Percentiles rank a stretch among this genome's conserved stretches.
These are phyloP conservation scores for Cataglyphis albicans DNA, from an alignment of 2,888 invertebrate species.

Conservation along the genomic window DNA sequence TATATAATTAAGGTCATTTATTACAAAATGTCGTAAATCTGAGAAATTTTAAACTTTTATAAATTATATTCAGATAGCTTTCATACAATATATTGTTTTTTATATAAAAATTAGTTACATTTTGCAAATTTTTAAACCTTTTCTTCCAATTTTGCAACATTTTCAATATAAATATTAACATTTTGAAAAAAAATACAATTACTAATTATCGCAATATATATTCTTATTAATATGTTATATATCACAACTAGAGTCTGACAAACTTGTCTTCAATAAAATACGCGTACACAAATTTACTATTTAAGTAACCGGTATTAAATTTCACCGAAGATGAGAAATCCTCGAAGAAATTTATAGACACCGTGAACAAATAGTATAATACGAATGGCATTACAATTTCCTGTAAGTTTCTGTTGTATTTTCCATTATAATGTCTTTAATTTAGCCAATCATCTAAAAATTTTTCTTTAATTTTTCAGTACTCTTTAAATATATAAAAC, in stretches of 20 bases:
- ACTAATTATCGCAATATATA: slow-evolving; percentile 1
- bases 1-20: not conserved
- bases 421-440: slow-evolving; percentile 69
- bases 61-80: not conserved
- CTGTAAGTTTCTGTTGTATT: slow-evolving; percentile 68
- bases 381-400: slow-evolving; percentile 74
- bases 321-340: slow-evolving; percentile 76
- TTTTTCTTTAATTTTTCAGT: not conserved
- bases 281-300: slow-evolving; percentile 64
- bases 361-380: slow-evolving; percentile 62
- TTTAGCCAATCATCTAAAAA: slow-evolving; percentile 77
- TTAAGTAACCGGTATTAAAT: slow-evolving; percentile 76
- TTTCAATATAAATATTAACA: not conserved
- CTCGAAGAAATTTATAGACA: slow-evolving; percentile 73
- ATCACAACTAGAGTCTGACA: not conserved
- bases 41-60: not conserved
- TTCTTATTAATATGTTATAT: slow-evolving; percentile 10
- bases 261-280: no score
- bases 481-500: not conserved
- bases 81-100: not conserved
- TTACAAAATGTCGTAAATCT: not conserved
- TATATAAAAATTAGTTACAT: not conserved
- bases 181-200: slow-evolving; percentile 10
- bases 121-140: not conserved
- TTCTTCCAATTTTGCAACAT: not conserved